These are phyloP conservation scores for Temnothorax curvispinosus DNA, from an alignment of 1,140 invertebrate species.

Conservation along the genomic window DNA sequence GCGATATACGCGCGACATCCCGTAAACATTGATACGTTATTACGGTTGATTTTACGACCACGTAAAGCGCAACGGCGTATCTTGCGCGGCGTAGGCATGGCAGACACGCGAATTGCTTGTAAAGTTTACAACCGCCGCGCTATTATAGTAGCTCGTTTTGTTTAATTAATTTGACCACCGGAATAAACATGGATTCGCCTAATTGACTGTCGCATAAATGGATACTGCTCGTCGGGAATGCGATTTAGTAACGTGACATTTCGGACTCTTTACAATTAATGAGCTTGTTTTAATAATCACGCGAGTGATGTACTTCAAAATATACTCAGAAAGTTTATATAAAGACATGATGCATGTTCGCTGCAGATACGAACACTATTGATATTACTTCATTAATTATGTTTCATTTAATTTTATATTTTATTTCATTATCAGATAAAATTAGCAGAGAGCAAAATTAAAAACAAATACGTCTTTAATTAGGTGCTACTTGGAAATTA, in stretches of 20 bases:
- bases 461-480: constrained; percentile 24
- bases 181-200: constrained; percentile 14
- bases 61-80: constrained; percentile 36
- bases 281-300: constrained; percentile 10
- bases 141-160: constrained; percentile 42
- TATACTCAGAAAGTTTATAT: neutral
- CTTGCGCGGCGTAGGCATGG: constrained; percentile 8
- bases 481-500: constrained; percentile 15
- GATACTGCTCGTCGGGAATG: neutral
- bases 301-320: neutral
- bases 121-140: constrained; percentile 22
- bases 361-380: neutral
- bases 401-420: neutral
- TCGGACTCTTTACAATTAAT: constrained; percentile 4
- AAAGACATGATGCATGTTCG: neutral
- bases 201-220: constrained; percentile 10
- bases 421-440: neutral
- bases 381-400: constrained; percentile 11
- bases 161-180: constrained; percentile 43
- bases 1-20: constrained; percentile 29
- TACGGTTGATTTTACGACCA: constrained; percentile 46
- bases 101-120: constrained; percentile 48
- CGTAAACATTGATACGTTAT: constrained; percentile 59
- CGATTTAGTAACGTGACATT: constrained; percentile 7
- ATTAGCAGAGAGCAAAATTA: neutral